Base-by-base conservation (phyloP, 2,888 invertebrate genomes). In the Orthosia gothica region DNA sequence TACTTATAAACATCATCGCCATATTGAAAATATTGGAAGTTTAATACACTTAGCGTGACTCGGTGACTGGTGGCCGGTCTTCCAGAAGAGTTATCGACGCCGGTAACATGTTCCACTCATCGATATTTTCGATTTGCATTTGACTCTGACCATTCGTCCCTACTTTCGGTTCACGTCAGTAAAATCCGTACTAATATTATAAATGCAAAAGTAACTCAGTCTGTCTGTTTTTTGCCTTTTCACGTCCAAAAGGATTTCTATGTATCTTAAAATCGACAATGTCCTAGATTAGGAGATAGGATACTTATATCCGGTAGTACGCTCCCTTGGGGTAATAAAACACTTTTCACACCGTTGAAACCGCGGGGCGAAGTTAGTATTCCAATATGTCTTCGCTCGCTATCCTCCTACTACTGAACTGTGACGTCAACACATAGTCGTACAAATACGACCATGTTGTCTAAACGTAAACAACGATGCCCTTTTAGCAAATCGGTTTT, bases 111-210 rank as follows among this genome's bases (percentile, higher is more conserved):
- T 3, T 2, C 26, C 26, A 50, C 62, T 78, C 66, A 26, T 57
- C 45, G 59, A 71, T 74, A 77, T 81, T 81, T 79, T 69, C 66
- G 63, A 81, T 83, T 72, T 74, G 58, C 61, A 64, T 76, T 76
- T 47, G 54, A 67, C 57, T 74, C 13, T 63, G 55, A 63, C 76
- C 64, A 61, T 52, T 71, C 52, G 26, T 26, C 4, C 26, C 26
- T 26, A 26, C 50, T 72, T 62, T 49, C n/a, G 32, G 58, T 47
- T 71, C 57, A 32, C 50, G 16, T 61, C 23, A 26, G 32, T 40
- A 23, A 69, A 66, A 74, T 45, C 18, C 15, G 26, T 57, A 7
- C 20, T 26, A 26, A 26, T 26, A 26, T 26, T 26, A 26, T 26
- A 26, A 26, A 26, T 26, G 2, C 3, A 26, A 26, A 26, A 26